Evolutionary conservation across 2,797 vertebrate species (phyloP), one percentile per base, ranked within the genome.

Genomic region (Acanthurus lineatus): DNA sequence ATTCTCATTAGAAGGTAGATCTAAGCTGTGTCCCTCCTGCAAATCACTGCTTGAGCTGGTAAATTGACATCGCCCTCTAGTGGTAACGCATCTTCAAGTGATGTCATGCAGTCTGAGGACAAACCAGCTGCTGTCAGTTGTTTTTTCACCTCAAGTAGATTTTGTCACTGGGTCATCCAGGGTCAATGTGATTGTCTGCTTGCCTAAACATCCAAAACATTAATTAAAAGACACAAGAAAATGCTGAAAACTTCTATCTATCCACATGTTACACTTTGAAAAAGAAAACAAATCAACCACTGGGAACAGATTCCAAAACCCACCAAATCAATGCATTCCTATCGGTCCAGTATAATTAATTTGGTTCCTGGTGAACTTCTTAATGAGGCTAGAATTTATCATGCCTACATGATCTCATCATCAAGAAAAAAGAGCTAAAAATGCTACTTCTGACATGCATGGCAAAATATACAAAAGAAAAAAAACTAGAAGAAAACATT

Each of bases 31-130:
- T 6, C 58, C 8, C 40, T 67, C 52, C 35, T 45, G 42, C 16
- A 7, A 40, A 35, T 45, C 20, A 12, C 5, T 17, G 7, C 63
- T 44, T 9, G 19, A 45, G 67, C 6, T 22, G 25, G 12, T 77
- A 57, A 73, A 60, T 52, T 79, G 68, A 76, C 73, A 85, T 70
- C 66, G 60, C 92, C 92, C 88, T 86, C 93, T 91, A 84, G 88
- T 91, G 93, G 87, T 17, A 5, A 19, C n/a, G 20, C 5, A 38
- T 35, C 74, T 58, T 62, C 25, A 72, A 70, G 6, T 44, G 14
- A 35, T 35, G 32, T 67, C 8, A 10, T 12, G 10, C 1, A 9
- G 16, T 58, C 47, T 0, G 0, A 45, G 6, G 40, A 6, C 0
- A 42, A 45, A 12, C 12, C 14, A 19, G 42, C 48, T 40, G 58